Conservation (phyloP, 92 coral and sea anemone genomes). For the Porites divaricata region DNA sequence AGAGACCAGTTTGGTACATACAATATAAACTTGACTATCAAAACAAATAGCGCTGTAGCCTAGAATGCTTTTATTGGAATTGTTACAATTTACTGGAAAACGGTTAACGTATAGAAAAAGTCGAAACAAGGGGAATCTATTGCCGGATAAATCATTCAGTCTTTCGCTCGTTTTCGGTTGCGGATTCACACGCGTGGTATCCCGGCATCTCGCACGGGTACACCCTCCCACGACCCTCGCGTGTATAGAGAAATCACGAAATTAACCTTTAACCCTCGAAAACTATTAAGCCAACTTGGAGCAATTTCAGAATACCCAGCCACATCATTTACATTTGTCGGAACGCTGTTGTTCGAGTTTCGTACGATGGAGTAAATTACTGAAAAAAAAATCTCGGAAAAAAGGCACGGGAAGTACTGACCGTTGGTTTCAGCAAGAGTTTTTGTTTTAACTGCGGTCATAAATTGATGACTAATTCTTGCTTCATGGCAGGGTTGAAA, state of each 20-base stretch:
- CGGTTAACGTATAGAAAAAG: not conserved
- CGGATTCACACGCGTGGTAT: not conserved
- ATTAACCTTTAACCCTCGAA: not conserved
- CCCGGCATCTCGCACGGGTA: not conserved
- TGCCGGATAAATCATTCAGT: not conserved
- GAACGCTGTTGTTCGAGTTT: too few species aligned
- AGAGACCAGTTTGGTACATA: not conserved
- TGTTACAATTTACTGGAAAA: not conserved
- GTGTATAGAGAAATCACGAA: not conserved
- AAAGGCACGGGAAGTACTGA: not conserved
- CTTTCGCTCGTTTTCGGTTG: not conserved
- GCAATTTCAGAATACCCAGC: too few species aligned
- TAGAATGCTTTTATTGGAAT: too few species aligned
- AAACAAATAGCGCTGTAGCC: not conserved
- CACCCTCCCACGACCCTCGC: constrained; percentile 4
- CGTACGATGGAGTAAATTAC: not conserved
- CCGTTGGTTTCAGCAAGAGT: not conserved
- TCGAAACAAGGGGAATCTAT: too few species aligned
- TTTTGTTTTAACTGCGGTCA: not conserved
- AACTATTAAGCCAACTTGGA: not conserved
- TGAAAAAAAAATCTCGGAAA: not conserved
- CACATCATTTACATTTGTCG: too few species aligned
- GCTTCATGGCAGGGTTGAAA: too few species aligned
- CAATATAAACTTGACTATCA: not conserved
- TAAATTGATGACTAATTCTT: too few species aligned